Percentiles rank a stretch among this genome's conserved stretches.
Evolutionary conservation across 2,888 invertebrate species (phyloP).

Genomic region (Eupithecia vulgata): DNA sequence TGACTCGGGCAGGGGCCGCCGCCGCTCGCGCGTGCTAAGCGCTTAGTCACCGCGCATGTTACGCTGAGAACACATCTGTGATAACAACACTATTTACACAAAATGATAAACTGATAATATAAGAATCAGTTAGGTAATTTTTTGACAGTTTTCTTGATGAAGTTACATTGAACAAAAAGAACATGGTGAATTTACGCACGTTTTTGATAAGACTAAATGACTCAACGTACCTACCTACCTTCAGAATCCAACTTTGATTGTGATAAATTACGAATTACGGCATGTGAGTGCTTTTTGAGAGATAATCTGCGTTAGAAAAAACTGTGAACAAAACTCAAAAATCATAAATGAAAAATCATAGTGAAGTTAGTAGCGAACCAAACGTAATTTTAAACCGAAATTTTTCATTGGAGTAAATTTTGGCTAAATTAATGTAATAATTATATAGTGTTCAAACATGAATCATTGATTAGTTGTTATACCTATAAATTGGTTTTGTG

Average conservation of each 20-base stretch:
- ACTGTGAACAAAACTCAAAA: background rate
- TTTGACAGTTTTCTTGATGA: background rate
- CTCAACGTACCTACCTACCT: background rate
- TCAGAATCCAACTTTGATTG: background rate
- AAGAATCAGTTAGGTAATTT: constrained; percentile 51
- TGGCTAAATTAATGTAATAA: background rate
- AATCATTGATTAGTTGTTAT: constrained; percentile 15
- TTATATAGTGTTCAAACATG: too few species aligned
- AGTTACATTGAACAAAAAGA: background rate
- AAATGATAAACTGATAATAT: constrained; percentile 42
- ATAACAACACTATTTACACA: constrained; percentile 47
- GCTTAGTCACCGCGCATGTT: constrained; percentile 69
- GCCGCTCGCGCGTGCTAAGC: constrained; percentile 52
- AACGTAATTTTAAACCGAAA: too few species aligned
- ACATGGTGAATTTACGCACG: background rate
- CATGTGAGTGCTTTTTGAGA: constrained; percentile 41
- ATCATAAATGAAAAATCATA: background rate
- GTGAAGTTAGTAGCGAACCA: background rate
- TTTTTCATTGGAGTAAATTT: background rate
- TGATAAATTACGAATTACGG: background rate
- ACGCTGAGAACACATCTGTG: constrained; percentile 61
- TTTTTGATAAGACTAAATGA: background rate
- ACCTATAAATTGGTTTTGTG: constrained; percentile 5
- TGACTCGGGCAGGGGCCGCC: constrained; percentile 39
- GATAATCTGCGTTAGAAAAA: constrained; percentile 36